Evolutionary conservation across 2,888 invertebrate species (phyloP), one percentile per base, ranked within the genome.

Genomic region (Trichogramma dendrolimi): DNA sequence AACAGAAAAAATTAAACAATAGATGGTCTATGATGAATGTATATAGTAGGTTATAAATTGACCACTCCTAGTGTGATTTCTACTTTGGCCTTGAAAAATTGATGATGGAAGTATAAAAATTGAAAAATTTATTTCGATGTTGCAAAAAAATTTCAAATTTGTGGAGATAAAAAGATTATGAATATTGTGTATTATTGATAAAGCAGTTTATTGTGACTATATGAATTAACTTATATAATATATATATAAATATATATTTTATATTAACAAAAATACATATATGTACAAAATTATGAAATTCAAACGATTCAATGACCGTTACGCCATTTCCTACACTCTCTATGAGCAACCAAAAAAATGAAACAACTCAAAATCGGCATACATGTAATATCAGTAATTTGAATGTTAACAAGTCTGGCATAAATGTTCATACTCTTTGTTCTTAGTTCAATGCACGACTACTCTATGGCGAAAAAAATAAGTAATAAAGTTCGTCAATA

Each of bases 71-170:
- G 75, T 76, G 77, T 75, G 77, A 77, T 77, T 78, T 76, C 71
- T 76, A 76, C 72, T 73, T 75, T 76, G 76, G 78, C 78, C 78
- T 78, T 77, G 75, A 71, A 73, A 75, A 76, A 76, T 77, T 75
- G 75, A 77, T 76, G 73, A 75, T 27, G 41, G 53, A 60, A 61
- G 58, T 49, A 40, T 47, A 54, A 63, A 63, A 8, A 60, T 60
- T 58, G 59, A 53, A 62, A 27, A 27, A 57, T 39, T 52, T 57
- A 59, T 61, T 50, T 61, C 61, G 27, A 72, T 72, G 67, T 70
- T 59, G 68, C 66, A 67, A 68, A 69, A 64, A 58, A 69, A 46
- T 50, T n/a, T 8, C 47, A 41, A 63, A 62, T 63, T 61, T 55
- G 50, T 11, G 60, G 66, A 66, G 57, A 63, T 54, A 65, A 60